Evolutionary conservation across 2,113 vertebrate species (phyloP).

Genomic region (Puffinus mauretanicus): DNA sequence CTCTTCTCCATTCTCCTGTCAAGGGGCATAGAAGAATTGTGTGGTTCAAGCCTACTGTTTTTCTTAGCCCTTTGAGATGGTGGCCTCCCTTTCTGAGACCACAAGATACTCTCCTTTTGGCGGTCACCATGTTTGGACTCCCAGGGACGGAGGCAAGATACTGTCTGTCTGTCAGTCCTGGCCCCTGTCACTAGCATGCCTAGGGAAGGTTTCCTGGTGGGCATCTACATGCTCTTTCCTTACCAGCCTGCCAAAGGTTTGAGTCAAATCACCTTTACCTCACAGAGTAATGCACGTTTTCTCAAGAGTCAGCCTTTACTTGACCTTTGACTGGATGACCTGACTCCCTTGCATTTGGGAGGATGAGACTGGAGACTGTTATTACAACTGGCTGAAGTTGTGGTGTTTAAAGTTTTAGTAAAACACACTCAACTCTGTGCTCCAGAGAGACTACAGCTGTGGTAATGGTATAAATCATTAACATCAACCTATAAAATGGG

Average conservation of each 20-base stretch:
- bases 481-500: background rate
- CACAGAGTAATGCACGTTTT: background rate
- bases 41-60: background rate
- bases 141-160: background rate
- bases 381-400: background rate
- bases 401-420: slow-evolving; percentile 20
- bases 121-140: background rate
- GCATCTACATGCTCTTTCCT: background rate
- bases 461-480: slow-evolving; percentile 17
- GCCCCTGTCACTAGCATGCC: background rate
- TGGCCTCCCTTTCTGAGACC: background rate
- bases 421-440: background rate
- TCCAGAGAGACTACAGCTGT: background rate
- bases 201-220: background rate
- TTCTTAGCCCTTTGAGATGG: background rate
- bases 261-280: background rate
- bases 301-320: background rate
- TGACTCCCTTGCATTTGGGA: background rate
- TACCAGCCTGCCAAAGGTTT: background rate
- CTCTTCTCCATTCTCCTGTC: fast-evolving
- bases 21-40: fast-evolving
- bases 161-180: background rate
- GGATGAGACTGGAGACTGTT: background rate
- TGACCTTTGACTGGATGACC: background rate
- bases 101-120: background rate